phyloP scores from a whole-genome alignment of 2,113 vertebrate species.

The Toxotes jaculatrix region DNA sequence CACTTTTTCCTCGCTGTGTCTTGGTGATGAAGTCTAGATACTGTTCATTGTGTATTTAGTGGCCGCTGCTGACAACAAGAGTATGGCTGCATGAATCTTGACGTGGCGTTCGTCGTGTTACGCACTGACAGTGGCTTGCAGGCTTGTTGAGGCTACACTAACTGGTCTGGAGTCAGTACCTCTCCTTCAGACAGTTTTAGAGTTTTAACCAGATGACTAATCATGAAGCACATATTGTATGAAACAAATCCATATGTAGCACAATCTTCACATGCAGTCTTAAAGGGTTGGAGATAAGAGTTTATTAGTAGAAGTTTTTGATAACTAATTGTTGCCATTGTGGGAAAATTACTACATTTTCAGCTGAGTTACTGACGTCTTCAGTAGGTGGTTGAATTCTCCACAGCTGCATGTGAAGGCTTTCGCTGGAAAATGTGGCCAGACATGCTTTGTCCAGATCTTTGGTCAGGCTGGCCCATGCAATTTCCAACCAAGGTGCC shows the following conservation, averaged over 20 bases:
- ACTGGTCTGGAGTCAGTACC: constrained; percentile 17
- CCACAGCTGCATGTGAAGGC: not conserved
- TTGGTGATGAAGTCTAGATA: constrained; percentile 29
- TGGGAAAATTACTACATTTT: not conserved
- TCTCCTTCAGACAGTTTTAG: not conserved
- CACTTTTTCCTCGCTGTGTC: constrained; percentile 24
- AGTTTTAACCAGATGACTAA: constrained; percentile 6
- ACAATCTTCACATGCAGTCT: constrained; percentile 30
- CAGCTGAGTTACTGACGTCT: not conserved
- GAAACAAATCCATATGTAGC: constrained; percentile 31
- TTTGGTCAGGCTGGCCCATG: not conserved
- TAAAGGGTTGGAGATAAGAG: not conserved
- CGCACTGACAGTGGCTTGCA: not conserved
- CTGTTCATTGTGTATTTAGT: constrained; percentile 39
- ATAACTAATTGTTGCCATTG: not conserved
- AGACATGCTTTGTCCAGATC: not conserved
- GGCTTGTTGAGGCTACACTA: not conserved
- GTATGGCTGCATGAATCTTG: constrained; percentile 26
- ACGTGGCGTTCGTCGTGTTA: constrained; percentile 27
- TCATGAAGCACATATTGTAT: not conserved
- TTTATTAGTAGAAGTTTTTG: not conserved
- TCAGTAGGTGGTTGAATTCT: not conserved
- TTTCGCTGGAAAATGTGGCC: constrained; percentile 21
- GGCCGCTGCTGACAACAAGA: not conserved
- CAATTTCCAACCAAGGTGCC: constrained; percentile 6